Conservation (phyloP, 2,113 vertebrate species). For the Nycticryphes semicollaris region DNA sequence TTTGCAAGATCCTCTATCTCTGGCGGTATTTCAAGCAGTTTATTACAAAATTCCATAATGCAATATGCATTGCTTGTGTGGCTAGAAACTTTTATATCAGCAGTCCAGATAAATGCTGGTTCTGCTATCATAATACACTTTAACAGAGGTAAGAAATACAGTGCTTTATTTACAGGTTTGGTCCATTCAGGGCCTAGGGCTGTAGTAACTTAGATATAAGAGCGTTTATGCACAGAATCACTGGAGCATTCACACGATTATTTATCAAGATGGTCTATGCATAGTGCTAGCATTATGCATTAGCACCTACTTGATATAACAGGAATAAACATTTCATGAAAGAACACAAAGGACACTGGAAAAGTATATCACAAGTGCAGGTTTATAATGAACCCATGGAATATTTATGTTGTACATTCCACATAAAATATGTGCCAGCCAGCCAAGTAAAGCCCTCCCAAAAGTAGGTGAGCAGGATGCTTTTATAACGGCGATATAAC, state of each 20-base stretch:
- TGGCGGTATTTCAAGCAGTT: conserved; percentile 5
- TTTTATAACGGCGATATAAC: conserved; percentile 33
- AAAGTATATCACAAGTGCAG: background rate
- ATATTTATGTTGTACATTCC: conserved; percentile 39
- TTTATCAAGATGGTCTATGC: conserved; percentile 2
- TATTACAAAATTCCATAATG: background rate
- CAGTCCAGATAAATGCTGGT: background rate
- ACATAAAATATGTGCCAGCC: background rate
- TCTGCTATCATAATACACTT: background rate
- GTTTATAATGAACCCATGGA: conserved; percentile 19
- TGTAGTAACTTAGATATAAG: background rate
- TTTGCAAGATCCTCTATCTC: background rate
- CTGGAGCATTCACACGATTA: background rate
- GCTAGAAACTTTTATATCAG: background rate
- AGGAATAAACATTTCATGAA: conserved; percentile 21
- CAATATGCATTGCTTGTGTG: background rate
- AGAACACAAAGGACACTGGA: background rate
- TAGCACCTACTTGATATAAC: conserved; percentile 6
- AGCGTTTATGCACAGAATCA: conserved; percentile 8
- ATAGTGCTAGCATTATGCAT: background rate
- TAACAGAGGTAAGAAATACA: conserved; percentile 6
- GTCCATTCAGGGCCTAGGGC: background rate
- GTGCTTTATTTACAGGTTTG: background rate
- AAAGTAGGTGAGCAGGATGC: background rate
- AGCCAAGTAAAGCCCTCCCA: background rate